Conservation (phyloP, 2,797 vertebrate species). For the Notoglanidium macrostoma region DNA sequence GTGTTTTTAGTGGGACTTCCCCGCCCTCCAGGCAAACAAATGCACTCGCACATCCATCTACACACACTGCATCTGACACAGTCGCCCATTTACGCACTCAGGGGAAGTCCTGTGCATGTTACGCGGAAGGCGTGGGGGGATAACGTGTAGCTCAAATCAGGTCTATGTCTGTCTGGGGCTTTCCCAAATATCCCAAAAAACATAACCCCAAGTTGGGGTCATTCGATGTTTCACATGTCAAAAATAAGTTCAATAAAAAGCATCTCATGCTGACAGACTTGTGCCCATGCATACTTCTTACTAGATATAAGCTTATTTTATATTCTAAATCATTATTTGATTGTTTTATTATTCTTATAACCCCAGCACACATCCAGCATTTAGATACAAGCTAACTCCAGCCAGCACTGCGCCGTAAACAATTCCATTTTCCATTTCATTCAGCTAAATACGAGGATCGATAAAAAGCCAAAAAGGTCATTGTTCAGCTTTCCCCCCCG, state of each 20-base stretch:
- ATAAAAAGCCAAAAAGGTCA: constrained; percentile 50
- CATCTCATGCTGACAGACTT: not conserved
- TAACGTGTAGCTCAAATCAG: constrained; percentile 41
- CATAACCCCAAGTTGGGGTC: constrained; percentile 4
- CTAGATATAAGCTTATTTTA: not conserved
- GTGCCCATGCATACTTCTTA: not conserved
- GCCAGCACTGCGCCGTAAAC: constrained; percentile 11
- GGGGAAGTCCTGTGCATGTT: constrained; percentile 55
- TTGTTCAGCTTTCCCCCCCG: constrained; percentile 40
- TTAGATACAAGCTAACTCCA: not conserved
- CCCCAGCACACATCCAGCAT: not conserved
- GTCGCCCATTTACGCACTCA: constrained; percentile 37
- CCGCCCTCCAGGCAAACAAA: constrained; percentile 11
- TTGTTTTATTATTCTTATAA: not conserved
- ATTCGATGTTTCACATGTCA: constrained; percentile 5
- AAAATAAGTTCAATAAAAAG: not conserved
- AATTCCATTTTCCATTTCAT: constrained; percentile 21
- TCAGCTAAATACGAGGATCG: constrained; percentile 36
- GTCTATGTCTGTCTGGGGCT: constrained; percentile 39
- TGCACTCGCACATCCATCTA: constrained; percentile 19
- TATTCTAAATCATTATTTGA: not conserved
- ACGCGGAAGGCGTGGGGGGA: constrained; percentile 55
- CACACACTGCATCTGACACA: constrained; percentile 23
- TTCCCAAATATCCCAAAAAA: constrained; percentile 43
- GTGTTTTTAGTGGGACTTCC: constrained; percentile 45